Base-by-base conservation (phyloP, 2,113 vertebrate species). In the Nothoprocta perdicaria region DNA sequence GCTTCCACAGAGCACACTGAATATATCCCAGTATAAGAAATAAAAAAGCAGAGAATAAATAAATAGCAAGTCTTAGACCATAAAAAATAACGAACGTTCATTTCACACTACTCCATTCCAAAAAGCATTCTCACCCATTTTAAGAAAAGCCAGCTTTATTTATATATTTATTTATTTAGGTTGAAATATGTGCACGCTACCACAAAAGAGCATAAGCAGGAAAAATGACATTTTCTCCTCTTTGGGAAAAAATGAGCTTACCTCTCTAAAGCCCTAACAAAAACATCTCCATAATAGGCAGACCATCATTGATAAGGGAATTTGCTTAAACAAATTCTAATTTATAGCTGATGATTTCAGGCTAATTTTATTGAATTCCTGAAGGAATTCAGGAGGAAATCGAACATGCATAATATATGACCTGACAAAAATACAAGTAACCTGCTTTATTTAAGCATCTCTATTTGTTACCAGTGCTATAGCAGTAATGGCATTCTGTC, bases 371-470 rank as follows among this genome's bases (percentile, higher is more conserved):
- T 97, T 84, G 93, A 96, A 96, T 97, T 97, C 88, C 62, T 95
- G n/a, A n/a, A n/a, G n/a, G n/a, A n/a, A n/a, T n/a, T n/a, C n/a
- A n/a, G n/a, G n/a, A 96, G 95, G 93, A 97, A 97, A 98, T 95
- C 65, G 75, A 97, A 97, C 29, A 65, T 72, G 8, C 88, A 95
- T 97, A 97, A 98, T 96, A 92, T 95, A 98, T 94, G 91, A 96
- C 87, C 96, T 97, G 96, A 97, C 97, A 97, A 97, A 97, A 96
- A 95, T 90, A 12, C 80, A 97, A 97, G 96, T 92, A 96, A 98
- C 97, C 96, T 96, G 96, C 94, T 97, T 97, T 97, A 97, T 97
- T 97, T 94, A 96, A 96, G 79, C 83, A 97, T 96, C 96, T 97
- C 95, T 97, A 97, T 98, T 97, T 97, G 94, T 97, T 96, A 97